A percentile compares a stretch with the other conserved stretches of the same genome.
phyloP scores from a whole-genome alignment of 2,888 invertebrate species.

The Cetonia aurata region DNA sequence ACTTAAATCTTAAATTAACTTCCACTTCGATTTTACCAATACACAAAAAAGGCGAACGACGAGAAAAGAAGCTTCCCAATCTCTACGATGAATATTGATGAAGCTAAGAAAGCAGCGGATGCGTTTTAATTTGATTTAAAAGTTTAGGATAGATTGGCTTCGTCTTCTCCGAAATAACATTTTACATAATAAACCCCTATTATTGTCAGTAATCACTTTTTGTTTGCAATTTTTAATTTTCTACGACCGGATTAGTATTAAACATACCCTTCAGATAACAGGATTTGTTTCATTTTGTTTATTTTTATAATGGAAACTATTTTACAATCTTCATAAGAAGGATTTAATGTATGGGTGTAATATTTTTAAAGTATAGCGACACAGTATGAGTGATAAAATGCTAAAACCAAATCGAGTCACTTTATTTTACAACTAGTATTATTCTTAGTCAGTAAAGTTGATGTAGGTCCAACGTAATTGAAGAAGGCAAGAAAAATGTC shows the following conservation, averaged over 20 bases:
- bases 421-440: slow-evolving; percentile 30
- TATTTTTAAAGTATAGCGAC: too few relatives aligned
- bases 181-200: not conserved
- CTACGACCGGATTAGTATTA: too few relatives aligned
- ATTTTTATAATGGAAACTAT: too few relatives aligned
- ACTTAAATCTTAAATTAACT: slow-evolving; percentile 34
- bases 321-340: too few relatives aligned
- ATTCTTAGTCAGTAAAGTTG: slow-evolving; percentile 37
- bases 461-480: slow-evolving; percentile 35
- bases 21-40: slow-evolving; percentile 40
- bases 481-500: slow-evolving; percentile 37
- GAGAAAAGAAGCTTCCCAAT: slow-evolving; percentile 8
- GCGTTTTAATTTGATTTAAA: slow-evolving; percentile 35
- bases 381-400: slow-evolving; percentile 17
- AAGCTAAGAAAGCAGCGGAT: slow-evolving; percentile 30
- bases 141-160: slow-evolving; percentile 26
- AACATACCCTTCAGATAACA: too few relatives aligned
- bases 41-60: slow-evolving; percentile 20
- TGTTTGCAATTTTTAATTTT: too few relatives aligned
- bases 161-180: slow-evolving; percentile 1
- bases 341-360: too few relatives aligned
- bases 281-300: too few relatives aligned
- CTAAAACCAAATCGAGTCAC: slow-evolving; percentile 30
- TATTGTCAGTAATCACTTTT: too few relatives aligned
- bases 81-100: slow-evolving; percentile 42